Conservation (phyloP, 2,113 vertebrate genomes). For the Oncorhynchus masou region DNA sequence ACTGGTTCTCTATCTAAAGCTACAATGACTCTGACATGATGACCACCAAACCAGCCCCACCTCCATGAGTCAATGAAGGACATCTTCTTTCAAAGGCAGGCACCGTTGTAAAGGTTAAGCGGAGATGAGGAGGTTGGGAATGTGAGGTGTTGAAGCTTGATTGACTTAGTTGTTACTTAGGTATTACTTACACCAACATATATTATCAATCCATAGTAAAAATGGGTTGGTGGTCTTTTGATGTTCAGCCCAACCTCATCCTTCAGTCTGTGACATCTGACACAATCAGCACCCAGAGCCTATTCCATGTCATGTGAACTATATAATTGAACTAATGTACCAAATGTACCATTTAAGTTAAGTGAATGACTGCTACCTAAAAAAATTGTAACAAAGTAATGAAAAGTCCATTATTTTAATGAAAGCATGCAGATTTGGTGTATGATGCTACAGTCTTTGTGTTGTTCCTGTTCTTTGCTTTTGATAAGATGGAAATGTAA, state of each 20-base stretch:
- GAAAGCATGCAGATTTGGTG: slow-evolving; percentile 78
- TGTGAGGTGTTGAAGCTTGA: slow-evolving; percentile 30
- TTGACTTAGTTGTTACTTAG: neutral
- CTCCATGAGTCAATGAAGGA: neutral
- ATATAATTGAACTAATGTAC: slow-evolving; percentile 38
- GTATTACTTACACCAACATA: neutral
- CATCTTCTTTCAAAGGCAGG: neutral
- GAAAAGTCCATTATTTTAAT: slow-evolving; percentile 63
- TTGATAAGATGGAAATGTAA: slow-evolving; percentile 70
- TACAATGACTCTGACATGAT: neutral
- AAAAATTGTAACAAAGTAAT: slow-evolving; percentile 55
- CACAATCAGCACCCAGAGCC: neutral
- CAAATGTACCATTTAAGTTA: slow-evolving; percentile 37
- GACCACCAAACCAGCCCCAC: neutral
- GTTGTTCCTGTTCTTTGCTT: slow-evolving; percentile 74
- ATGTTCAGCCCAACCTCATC: neutral
- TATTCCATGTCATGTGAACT: neutral
- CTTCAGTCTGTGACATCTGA: slow-evolving; percentile 5
- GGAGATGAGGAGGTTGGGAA: slow-evolving; percentile 38
- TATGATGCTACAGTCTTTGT: slow-evolving; percentile 76
- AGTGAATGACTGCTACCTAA: slow-evolving; percentile 49
- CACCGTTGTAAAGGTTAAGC: neutral
- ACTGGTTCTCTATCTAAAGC: too few relatives aligned
- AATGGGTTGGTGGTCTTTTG: slow-evolving; percentile 31
- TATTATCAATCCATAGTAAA: slow-evolving; percentile 23